Base-by-base conservation (phyloP, 35 echinoderm and acorn worm species). In the Antedon bifida region DNA sequence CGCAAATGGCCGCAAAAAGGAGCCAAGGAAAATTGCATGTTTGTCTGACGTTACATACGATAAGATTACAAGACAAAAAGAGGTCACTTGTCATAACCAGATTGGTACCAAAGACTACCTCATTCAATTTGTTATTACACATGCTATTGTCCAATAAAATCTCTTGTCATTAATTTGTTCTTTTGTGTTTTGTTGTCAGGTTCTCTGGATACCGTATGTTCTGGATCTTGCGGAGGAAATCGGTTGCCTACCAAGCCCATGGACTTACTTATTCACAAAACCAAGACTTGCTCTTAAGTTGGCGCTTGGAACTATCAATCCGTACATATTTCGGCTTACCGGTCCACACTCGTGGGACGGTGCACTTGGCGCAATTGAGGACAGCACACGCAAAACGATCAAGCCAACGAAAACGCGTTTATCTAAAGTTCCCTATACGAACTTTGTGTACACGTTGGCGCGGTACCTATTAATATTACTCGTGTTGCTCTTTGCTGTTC, bases 301-400 rank as follows among this genome's bases (percentile, higher is more conserved):
- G 13, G 38, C 92, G 35, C 92, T 91, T 73, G 85, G 93, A 0
- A 90, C 93, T 8, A 79, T 82, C 39, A 86, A 92, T 46, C 93
- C 93, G 17, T 81, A 90, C 17, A 76, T 33, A 19, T 92, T 89
- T 56, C 87, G 93, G 30, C 82, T 96, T 10, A 34, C 76, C 8
- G 93, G 93, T 29, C 93, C 93, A 8, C 89, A 91, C 42, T 82
- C 83, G 23, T 96, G 93, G 93, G 26, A 85, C 7, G 90, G 90
- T 4, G 93, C 93, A 33, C 78, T 82, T 33, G 73, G 89, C n/a
- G 77, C 56, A 21, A 89, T 96, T 73, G 34, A 77, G 3, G 83
- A 89, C 10, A 30, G 51, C 26, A 8, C 51, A 21, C 51, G 51
- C 9, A 64, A 64, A 23, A 64, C 19, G 23, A 26, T 64, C 1